Conservation (phyloP, 2,113 vertebrate genomes). For the Tenebrosternarchus preto region DNA sequence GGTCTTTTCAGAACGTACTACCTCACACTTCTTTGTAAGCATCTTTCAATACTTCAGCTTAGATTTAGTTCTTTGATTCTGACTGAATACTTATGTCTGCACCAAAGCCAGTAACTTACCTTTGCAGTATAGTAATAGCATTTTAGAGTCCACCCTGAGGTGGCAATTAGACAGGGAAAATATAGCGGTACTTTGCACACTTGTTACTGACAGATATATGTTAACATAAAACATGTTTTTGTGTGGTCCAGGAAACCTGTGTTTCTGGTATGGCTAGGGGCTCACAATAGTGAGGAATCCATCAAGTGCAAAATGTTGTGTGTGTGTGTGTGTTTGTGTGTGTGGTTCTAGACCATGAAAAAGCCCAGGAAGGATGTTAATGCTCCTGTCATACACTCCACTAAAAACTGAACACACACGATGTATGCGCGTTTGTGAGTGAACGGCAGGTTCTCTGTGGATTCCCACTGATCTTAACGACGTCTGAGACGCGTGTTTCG, state of each 20-base stretch:
- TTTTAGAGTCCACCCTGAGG: slow-evolving; percentile 1
- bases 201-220: slow-evolving; percentile 34
- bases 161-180: slow-evolving; percentile 22
- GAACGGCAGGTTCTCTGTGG: too few relatives aligned
- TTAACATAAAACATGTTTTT: slow-evolving; percentile 25
- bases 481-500: too few relatives aligned
- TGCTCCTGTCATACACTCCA: neutral
- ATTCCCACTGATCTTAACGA: too few relatives aligned
- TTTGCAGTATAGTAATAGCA: neutral
- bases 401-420: too few relatives aligned
- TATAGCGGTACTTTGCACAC: neutral
- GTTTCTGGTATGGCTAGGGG: slow-evolving; percentile 23
- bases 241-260: slow-evolving; percentile 37
- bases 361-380: neutral
- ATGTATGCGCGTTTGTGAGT: too few relatives aligned
- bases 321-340: neutral
- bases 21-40: neutral
- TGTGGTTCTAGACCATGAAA: neutral
- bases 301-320: neutral
- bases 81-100: neutral
- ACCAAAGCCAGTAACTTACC: slow-evolving; percentile 18
- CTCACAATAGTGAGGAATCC: slow-evolving; percentile 3
- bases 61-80: slow-evolving; percentile 6
- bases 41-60: neutral
- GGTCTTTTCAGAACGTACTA: neutral